These are phyloP conservation scores for Hypsibius dujardini DNA, from an alignment of 1,140 invertebrate genomes.

Conservation along the genomic window DNA sequence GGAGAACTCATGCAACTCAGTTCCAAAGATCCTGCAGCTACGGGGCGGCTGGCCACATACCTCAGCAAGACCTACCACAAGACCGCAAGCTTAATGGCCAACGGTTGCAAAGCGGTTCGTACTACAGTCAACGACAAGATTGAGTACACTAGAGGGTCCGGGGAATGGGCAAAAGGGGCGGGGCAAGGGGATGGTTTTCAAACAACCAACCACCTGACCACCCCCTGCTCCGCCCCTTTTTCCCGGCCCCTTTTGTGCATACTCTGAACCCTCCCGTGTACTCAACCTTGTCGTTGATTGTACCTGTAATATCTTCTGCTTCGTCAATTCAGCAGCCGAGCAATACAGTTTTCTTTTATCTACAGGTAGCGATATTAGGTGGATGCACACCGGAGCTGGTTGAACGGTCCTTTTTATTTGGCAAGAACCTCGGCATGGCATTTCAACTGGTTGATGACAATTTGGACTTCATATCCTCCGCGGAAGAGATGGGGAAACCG, in stretches of 20 bases:
- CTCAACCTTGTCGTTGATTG: too few species aligned
- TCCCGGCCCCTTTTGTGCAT: too few species aligned
- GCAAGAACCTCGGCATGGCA: slow-evolving; percentile 79
- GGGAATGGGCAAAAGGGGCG: too few species aligned
- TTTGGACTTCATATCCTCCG: slow-evolving; percentile 87
- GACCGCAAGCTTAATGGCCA: slow-evolving; percentile 89
- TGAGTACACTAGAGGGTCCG: too few species aligned
- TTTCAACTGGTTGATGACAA: slow-evolving; percentile 88
- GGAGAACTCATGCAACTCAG: slow-evolving; percentile 98
- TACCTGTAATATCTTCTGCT: too few species aligned
- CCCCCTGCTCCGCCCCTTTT: too few species aligned
- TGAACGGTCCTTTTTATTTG: slow-evolving; percentile 82
- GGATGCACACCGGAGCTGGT: slow-evolving; percentile 58
- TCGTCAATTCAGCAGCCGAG: slow-evolving; percentile 13
- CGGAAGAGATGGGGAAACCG: slow-evolving; percentile 81
- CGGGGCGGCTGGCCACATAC: slow-evolving; percentile 79
- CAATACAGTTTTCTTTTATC: too few species aligned
- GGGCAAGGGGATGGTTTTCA: too few species aligned
- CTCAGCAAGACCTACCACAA: slow-evolving; percentile 94
- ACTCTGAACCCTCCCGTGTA: too few species aligned
- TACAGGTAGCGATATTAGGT: slow-evolving; percentile 63
- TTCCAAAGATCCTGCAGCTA: slow-evolving; percentile 81
- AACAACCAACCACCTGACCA: too few species aligned
- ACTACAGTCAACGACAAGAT: too few species aligned
- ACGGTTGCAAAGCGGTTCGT: slow-evolving; percentile 81